Percentiles rank a stretch among this genome's conserved stretches.
Conservation (phyloP, 2,113 vertebrate genomes). For the Marmota flaviventris region DNA sequence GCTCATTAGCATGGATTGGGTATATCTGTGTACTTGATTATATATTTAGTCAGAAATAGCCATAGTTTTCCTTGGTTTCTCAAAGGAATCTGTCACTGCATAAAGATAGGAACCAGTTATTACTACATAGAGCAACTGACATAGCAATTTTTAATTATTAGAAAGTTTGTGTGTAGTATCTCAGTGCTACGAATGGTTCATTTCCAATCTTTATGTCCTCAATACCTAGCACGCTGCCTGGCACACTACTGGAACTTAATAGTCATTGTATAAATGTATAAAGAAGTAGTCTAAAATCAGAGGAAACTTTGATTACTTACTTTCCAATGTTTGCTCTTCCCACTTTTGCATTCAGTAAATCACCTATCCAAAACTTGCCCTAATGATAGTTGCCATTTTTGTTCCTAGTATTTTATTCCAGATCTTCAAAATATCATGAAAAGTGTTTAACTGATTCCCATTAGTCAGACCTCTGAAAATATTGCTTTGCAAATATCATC, state of each 20-base stretch:
- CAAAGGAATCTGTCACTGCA: background rate
- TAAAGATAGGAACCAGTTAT: background rate
- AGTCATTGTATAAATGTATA: background rate
- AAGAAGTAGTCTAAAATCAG: background rate
- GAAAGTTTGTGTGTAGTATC: background rate
- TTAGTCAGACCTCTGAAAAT: background rate
- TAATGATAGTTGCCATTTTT: background rate
- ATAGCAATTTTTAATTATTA: background rate
- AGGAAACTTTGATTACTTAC: background rate
- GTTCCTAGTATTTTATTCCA: background rate
- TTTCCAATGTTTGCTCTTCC: background rate
- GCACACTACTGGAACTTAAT: background rate
- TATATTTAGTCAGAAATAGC: background rate
- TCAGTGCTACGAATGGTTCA: background rate
- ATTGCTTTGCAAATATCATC: background rate
- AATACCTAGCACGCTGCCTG: background rate
- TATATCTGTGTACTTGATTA: background rate
- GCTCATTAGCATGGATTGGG: background rate
- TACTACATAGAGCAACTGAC: background rate
- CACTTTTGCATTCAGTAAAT: background rate
- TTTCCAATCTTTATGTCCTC: background rate
- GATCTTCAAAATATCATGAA: background rate
- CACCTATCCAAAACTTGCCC: background rate
- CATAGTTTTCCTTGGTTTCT: background rate
- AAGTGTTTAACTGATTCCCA: background rate